Evolutionary conservation across 1,140 invertebrate species (phyloP), one percentile per base, ranked within the genome.

Genomic region (Drosophila sulfurigaster): DNA sequence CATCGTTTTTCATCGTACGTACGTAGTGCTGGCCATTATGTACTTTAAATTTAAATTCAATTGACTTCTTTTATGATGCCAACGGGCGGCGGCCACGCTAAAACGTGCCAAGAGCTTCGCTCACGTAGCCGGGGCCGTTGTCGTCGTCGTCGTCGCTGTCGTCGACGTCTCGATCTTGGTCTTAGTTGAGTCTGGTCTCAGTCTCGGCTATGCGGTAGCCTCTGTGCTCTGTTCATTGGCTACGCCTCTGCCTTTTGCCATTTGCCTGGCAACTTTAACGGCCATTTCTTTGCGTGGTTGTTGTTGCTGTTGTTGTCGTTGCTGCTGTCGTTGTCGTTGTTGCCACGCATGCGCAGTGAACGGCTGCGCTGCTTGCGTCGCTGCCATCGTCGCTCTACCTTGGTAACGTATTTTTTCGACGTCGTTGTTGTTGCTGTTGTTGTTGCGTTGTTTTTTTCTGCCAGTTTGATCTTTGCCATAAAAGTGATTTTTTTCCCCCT

Each of bases 1-100:
- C 59, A 58, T 78, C 30, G 5, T 38, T 57, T 20, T 30, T 46
- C 51, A 25, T 54, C 32, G 65, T 57, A 43, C 28, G 43, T 67
- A 57, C 67, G 67, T 62, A 62, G 28, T 46, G 59, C 41, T 89
- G 78, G 85, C 79, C 81, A 89, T 89, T 89, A 89, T 89, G 85
- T 89, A 89, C 85, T 89, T 89, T 89, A 89, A 89, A 89, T 89
- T 89, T 89, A 89, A 89, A 89, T 89, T 89, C 85, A 89, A 89
- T 89, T 89, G 85, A 89, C 85, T 89, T 89, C 81, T 85, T 89
- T 89, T 89, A 89, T 89, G 85, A 89, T 89, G 85, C 78, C 85
- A 89, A 89, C 85, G 86, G 83, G 81, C 85, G 78, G 79, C 85
- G 85, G 65, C 85, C 78, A 89, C 85, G 86, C 81, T 81, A 85